A percentile compares a stretch with the other conserved stretches of the same genome.
These are phyloP conservation scores for Trichopoda pennipes DNA, from an alignment of 2,888 invertebrate species.

Conservation along the genomic window DNA sequence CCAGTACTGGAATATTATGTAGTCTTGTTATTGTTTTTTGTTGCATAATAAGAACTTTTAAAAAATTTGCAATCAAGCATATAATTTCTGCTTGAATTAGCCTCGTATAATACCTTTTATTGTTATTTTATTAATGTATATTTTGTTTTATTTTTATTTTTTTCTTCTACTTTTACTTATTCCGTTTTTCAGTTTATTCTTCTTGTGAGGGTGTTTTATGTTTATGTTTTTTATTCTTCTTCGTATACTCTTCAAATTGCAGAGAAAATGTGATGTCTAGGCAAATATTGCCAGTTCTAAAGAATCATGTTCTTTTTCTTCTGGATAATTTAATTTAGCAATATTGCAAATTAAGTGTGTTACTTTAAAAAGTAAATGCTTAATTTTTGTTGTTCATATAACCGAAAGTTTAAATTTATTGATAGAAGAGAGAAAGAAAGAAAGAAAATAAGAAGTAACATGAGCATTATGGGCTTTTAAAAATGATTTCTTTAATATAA, in stretches of 20 bases:
- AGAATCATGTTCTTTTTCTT: background rate
- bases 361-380: background rate
- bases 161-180: conserved; percentile 4
- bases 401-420: too few species aligned
- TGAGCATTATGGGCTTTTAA: too few species aligned
- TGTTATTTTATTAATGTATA: background rate
- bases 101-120: background rate
- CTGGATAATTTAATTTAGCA: background rate
- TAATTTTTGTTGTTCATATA: background rate
- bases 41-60: background rate
- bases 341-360: background rate
- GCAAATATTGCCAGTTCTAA: background rate
- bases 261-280: conserved; percentile 20
- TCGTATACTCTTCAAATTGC: conserved; percentile 7
- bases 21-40: background rate
- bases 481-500: too few species aligned
- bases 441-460: too few species aligned
- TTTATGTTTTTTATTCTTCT: background rate
- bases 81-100: background rate
- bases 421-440: too few species aligned
- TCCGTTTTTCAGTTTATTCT: background rate
- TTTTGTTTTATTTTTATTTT: conserved; percentile 16
- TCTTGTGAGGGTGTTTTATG: conserved; percentile 54
- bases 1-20: too few species aligned
- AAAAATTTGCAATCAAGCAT: too few species aligned